Percentiles rank a stretch among this genome's conserved stretches.
Evolutionary conservation across 2,797 vertebrate genomes (phyloP).

Genomic region (Schizopygopsis malacanthus): DNA sequence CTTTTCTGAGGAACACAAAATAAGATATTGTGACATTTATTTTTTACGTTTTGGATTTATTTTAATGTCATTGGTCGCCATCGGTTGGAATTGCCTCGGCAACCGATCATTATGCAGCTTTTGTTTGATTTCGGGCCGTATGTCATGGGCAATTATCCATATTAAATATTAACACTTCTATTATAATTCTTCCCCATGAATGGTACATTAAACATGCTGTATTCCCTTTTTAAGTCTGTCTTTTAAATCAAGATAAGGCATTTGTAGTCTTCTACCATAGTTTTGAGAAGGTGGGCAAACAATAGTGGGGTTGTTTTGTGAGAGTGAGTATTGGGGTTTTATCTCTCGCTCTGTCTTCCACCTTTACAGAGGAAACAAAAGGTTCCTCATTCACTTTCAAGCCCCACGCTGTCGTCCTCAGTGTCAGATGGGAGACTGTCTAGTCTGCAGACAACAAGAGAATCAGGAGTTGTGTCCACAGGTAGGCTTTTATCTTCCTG

Average conservation of each 20-base stretch:
- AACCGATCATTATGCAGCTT: constrained; percentile 6
- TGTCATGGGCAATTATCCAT: constrained; percentile 47
- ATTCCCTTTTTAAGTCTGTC: constrained; percentile 13
- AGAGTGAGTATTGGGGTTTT: constrained; percentile 49
- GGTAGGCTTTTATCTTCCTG: constrained; percentile 76
- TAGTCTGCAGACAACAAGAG: constrained; percentile 66
- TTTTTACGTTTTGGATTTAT: background rate
- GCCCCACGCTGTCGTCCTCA: constrained; percentile 67
- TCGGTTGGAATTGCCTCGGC: background rate
- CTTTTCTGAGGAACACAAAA: background rate
- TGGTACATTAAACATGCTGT: constrained; percentile 46
- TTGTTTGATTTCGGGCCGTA: constrained; percentile 22
- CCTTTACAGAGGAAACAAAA: constrained; percentile 80
- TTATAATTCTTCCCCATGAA: constrained; percentile 52
- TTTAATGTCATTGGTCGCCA: background rate
- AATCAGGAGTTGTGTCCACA: constrained; percentile 90
- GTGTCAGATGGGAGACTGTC: constrained; percentile 76
- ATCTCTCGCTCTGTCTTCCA: background rate
- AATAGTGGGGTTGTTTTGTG: constrained; percentile 7
- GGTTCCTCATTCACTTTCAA: constrained; percentile 69
- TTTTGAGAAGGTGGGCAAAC: constrained; percentile 20
- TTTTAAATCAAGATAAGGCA: constrained; percentile 40
- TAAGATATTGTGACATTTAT: background rate
- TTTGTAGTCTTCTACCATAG: constrained; percentile 55
- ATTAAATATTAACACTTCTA: constrained; percentile 41